A percentile compares a stretch with the other conserved stretches of the same genome.
Conservation (phyloP, 2,113 vertebrate species). For the Apus apus region DNA sequence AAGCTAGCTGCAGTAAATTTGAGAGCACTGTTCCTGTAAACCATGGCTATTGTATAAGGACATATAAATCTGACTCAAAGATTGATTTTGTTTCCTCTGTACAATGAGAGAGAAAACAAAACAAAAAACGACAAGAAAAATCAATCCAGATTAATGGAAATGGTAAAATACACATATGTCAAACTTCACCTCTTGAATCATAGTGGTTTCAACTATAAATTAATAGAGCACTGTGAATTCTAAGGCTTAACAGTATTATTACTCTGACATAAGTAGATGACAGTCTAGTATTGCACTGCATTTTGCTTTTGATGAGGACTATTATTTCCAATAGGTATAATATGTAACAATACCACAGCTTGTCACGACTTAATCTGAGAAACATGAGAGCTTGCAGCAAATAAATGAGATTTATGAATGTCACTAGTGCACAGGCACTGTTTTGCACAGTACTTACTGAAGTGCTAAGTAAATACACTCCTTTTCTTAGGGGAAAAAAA, state of each 20-base stretch:
- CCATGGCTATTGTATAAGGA: background rate
- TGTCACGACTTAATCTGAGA: background rate
- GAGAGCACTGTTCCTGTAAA: background rate
- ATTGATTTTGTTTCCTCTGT: background rate
- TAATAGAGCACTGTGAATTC: background rate
- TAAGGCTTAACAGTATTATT: background rate
- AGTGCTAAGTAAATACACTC: background rate
- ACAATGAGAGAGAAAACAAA: background rate
- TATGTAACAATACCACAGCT: background rate
- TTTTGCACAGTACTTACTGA: background rate
- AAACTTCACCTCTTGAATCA: background rate
- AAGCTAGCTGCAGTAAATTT: background rate
- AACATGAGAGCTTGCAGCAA: slow-evolving; percentile 10
- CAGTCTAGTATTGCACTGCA: background rate
- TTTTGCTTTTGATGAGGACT: slow-evolving; percentile 15
- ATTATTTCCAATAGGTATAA: background rate
- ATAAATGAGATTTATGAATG: background rate
- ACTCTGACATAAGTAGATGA: background rate
- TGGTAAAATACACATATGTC: background rate
- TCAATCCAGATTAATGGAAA: background rate
- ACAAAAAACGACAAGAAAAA: background rate
- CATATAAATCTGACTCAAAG: background rate
- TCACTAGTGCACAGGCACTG: background rate
- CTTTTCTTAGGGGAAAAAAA: background rate
- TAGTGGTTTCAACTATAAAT: background rate